These are phyloP conservation scores for Protobothrops flavoviridis DNA, from an alignment of 2,113 vertebrate genomes.

Conservation along the genomic window DNA sequence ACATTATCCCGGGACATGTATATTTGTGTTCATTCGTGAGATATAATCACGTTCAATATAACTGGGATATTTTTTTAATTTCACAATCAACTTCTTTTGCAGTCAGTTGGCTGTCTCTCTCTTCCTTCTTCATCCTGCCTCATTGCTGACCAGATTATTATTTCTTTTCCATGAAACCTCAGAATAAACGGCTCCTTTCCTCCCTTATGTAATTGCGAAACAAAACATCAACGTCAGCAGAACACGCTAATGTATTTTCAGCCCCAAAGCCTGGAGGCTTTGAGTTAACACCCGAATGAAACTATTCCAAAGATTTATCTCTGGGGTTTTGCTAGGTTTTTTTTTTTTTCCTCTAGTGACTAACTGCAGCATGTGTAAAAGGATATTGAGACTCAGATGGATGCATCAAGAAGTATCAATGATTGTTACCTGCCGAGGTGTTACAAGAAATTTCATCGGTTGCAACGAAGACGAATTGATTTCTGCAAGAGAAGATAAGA, in stretches of 20 bases:
- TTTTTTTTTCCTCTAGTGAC: constrained; percentile 62
- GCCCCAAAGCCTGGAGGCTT: constrained; percentile 60
- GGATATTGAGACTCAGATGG: constrained; percentile 83
- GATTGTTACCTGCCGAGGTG: constrained; percentile 95
- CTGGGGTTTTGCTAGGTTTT: constrained; percentile 55
- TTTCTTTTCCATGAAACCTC: constrained; percentile 39
- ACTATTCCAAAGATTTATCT: constrained; percentile 56
- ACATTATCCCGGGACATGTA: neutral
- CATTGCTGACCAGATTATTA: neutral
- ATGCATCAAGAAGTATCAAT: constrained; percentile 89
- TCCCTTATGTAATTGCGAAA: constrained; percentile 57
- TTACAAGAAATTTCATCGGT: constrained; percentile 98
- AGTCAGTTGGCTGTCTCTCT: neutral
- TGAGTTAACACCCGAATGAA: constrained; percentile 55
- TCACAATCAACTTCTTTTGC: neutral
- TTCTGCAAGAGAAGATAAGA: constrained; percentile 98
- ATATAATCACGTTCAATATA: neutral
- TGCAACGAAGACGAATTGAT: constrained; percentile 97
- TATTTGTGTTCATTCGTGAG: neutral
- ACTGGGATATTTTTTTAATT: neutral
- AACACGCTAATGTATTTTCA: constrained; percentile 53
- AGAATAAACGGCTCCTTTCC: constrained; percentile 54
- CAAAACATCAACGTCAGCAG: constrained; percentile 69
- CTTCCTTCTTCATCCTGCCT: neutral
- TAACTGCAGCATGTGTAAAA: constrained; percentile 79